Percentiles rank a stretch among this genome's conserved stretches.
These are phyloP conservation scores for Muscicapa striata DNA, from an alignment of 2,797 vertebrate species.

Conservation along the genomic window DNA sequence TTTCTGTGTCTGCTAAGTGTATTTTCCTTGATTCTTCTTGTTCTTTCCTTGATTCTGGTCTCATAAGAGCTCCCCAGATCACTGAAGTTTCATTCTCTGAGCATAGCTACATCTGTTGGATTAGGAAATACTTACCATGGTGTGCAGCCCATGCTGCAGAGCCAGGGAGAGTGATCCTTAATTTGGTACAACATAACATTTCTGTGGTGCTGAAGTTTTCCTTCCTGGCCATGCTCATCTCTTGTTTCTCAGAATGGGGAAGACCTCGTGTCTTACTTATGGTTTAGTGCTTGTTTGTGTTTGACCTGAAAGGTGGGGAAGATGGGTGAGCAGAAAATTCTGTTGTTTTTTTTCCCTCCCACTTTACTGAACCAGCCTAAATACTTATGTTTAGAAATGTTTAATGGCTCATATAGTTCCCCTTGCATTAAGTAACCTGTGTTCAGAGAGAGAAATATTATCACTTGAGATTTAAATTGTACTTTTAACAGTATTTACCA, in stretches of 20 bases:
- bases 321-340: background rate
- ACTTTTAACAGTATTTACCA: background rate
- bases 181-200: background rate
- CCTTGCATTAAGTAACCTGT: background rate
- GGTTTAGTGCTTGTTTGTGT: background rate
- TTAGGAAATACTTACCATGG: background rate
- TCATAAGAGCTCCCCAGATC: background rate
- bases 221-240: background rate
- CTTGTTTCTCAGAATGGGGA: background rate
- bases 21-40: background rate
- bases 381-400: background rate
- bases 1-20: background rate
- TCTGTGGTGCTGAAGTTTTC: background rate
- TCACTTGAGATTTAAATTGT: rapidly evolving
- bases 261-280: background rate
- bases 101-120: background rate
- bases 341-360: rapidly evolving
- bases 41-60: background rate
- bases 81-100: background rate
- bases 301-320: background rate
- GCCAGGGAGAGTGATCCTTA: background rate
- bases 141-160: background rate
- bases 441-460: background rate
- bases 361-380: background rate
- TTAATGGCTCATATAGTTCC: background rate